Evolutionary conservation across 1,140 invertebrate genomes (phyloP).

Genomic region (Hyles euphorbiae): DNA sequence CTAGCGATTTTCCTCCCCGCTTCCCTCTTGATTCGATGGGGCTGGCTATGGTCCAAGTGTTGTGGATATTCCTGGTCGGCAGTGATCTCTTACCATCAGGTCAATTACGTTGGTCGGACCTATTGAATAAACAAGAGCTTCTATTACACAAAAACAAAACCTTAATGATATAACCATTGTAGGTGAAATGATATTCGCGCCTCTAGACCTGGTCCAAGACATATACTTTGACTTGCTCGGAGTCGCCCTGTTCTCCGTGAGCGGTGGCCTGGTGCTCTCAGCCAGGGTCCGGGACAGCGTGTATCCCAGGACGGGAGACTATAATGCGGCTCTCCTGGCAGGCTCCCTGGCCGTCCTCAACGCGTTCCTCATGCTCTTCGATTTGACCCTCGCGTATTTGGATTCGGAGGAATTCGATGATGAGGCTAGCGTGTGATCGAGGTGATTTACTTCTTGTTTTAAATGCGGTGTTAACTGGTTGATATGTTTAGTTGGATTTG

Average conservation of each 20-base stretch:
- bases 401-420: slow-evolving; percentile 64
- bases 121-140: too few relatives aligned
- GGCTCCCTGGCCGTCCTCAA: slow-evolving; percentile 44
- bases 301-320: slow-evolving; percentile 48
- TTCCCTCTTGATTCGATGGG: too few relatives aligned
- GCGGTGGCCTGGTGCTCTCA: slow-evolving; percentile 46
- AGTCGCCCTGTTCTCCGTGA: slow-evolving; percentile 39
- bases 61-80: too few relatives aligned
- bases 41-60: too few relatives aligned
- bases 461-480: background rate
- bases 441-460: slow-evolving; percentile 19
- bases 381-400: slow-evolving; percentile 59
- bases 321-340: slow-evolving; percentile 30
- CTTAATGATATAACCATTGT: slow-evolving; percentile 14
- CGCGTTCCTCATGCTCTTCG: slow-evolving; percentile 54
- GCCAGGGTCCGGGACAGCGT: slow-evolving; percentile 28
- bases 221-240: slow-evolving; percentile 61
- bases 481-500: too few relatives aligned
- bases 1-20: too few relatives aligned
- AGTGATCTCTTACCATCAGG: too few relatives aligned
- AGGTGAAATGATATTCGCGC: slow-evolving; percentile 63
- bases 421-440: slow-evolving; percentile 46
- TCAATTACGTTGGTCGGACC: too few relatives aligned
- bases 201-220: slow-evolving; percentile 62
- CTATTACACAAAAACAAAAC: too few relatives aligned